Evolutionary conservation across 1,140 invertebrate genomes (phyloP).

Genomic region (Caenorhabditis tropicalis): DNA sequence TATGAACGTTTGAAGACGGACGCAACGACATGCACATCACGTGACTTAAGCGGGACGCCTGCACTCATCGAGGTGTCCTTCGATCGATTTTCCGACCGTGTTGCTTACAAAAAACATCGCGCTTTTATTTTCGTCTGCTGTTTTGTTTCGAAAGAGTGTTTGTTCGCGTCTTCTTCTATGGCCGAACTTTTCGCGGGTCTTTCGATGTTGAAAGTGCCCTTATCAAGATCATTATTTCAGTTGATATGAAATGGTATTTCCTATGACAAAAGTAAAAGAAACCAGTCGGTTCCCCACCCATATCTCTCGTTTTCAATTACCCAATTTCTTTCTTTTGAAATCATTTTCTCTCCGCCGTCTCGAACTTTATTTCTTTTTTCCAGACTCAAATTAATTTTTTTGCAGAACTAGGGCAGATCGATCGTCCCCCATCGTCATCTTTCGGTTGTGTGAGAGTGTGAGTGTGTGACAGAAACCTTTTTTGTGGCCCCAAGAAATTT

Average conservation of each 20-base stretch:
- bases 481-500: conserved; percentile 11
- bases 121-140: background rate
- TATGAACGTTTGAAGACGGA: background rate
- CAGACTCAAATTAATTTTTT: background rate
- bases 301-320: background rate
- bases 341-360: background rate
- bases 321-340: background rate
- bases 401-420: conserved; percentile 35
- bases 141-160: background rate
- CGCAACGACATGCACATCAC: conserved; percentile 17
- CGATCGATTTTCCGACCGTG: background rate
- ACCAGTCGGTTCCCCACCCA: background rate
- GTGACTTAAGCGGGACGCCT: conserved; percentile 19
- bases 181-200: background rate
- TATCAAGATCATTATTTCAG: background rate
- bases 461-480: conserved; percentile 28
- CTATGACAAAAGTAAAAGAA: background rate
- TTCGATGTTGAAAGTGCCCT: background rate
- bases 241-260: background rate
- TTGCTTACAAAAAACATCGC: background rate
- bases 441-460: conserved; percentile 16
- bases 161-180: background rate
- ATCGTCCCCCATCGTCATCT: background rate
- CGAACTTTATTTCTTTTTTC: background rate
- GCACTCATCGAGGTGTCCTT: conserved; percentile 39